Evolutionary conservation across 2,888 invertebrate genomes (phyloP).

Genomic region (Saturnia pavonia): DNA sequence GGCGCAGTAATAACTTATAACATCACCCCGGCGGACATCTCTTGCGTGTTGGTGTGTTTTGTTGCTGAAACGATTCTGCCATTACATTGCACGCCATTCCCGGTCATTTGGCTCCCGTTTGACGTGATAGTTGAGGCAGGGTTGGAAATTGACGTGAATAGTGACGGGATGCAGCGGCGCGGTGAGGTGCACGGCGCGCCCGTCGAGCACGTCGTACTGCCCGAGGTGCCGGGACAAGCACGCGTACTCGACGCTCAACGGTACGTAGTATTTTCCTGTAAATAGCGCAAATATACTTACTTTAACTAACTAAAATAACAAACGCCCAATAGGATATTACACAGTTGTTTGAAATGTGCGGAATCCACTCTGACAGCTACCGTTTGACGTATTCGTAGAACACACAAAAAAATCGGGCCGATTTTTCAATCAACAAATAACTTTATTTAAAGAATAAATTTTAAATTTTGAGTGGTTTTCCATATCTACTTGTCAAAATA

Average conservation of each 20-base stretch:
- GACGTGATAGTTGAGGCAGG: constrained; percentile 68
- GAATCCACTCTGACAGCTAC: too few species aligned
- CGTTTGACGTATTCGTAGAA: too few species aligned
- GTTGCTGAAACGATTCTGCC: neutral
- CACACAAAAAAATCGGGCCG: too few species aligned
- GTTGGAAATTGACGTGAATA: constrained; percentile 91
- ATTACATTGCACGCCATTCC: constrained; percentile 52
- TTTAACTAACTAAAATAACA: too few species aligned
- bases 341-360: too few species aligned
- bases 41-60: neutral
- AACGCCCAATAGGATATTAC: too few species aligned
- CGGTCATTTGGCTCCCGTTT: constrained; percentile 59
- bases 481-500: too few species aligned
- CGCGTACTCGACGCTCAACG: constrained; percentile 89
- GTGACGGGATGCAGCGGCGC: constrained; percentile 92
- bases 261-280: constrained; percentile 88
- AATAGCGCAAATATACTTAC: neutral
- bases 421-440: too few species aligned
- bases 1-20: too few species aligned
- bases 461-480: too few species aligned
- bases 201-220: constrained; percentile 80
- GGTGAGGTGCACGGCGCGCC: constrained; percentile 77
- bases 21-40: neutral
- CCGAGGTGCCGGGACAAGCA: constrained; percentile 87
- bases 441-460: too few species aligned